Evolutionary conservation across 1,140 invertebrate species (phyloP), one percentile per base, ranked within the genome.

Genomic region (Bathynomus jamesi): DNA sequence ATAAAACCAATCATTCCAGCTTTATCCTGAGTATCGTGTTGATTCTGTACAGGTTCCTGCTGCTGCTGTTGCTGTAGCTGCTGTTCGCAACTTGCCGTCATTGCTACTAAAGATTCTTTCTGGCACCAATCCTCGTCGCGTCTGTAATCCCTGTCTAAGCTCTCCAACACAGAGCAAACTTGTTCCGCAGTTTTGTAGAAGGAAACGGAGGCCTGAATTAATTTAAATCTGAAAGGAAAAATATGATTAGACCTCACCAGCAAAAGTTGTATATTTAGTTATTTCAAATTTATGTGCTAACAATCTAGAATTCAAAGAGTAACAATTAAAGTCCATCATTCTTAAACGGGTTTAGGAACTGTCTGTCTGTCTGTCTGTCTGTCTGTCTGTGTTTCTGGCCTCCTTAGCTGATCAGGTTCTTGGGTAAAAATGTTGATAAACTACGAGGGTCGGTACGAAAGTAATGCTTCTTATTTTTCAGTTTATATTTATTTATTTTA

Each of bases 101-200:
- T 75, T 65, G 75, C 69, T 21, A 40, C 69, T 28, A 63, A 30
- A 32, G 78, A 71, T n/a, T 80, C 79, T 46, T 73, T 80, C 46
- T 73, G 82, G 80, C 96, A 98, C 94, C 94, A 98, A 83, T 99
- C 96, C 82, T 98, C 96, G 79, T 97, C 95, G 1, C 95, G 84
- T 64, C 91, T 88, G 83, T 99, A 99, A 82, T 99, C 96, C 27
- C 93, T 85, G 82, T 98, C 96, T 71, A 99, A 82, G 80, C 93
- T 96, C 81, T 98, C 95, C 76, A 99, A 83, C 0, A 98, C 96
- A 0, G 93, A 95, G 81, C 94, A 95, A 17, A 99, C 88, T 87
- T 89, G 78, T 53, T 65, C 95, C 1, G 95, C 94, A 8, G 95
- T 98, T 85, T 98, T 98, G 83, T 96, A 98, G 85, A 98, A 99